phyloP scores from a whole-genome alignment of 1,140 invertebrate species.

The Diprion similis region DNA sequence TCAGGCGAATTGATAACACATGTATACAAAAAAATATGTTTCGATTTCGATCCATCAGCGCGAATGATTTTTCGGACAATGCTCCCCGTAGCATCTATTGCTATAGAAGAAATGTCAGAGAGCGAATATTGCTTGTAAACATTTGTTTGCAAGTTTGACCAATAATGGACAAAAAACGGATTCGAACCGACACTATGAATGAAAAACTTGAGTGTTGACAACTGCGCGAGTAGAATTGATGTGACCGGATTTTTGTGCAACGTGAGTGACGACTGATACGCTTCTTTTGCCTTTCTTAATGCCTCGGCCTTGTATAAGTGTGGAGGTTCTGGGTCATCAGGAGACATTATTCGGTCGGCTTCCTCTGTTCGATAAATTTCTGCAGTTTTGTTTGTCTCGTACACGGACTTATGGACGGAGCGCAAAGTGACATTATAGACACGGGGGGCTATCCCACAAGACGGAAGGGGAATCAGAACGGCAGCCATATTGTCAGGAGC shows the following conservation, averaged over 20 bases:
- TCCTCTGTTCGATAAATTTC: slow-evolving; percentile 11
- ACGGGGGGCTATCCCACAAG: too few species aligned
- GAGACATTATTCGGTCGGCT: slow-evolving; percentile 19
- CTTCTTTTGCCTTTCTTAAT: slow-evolving; percentile 20
- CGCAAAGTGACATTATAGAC: too few species aligned
- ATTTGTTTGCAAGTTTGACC: slow-evolving; percentile 24
- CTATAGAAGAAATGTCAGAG: slow-evolving; percentile 8
- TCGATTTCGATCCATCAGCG: too few species aligned
- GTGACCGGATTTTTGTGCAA: slow-evolving; percentile 25
- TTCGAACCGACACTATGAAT: slow-evolving; percentile 23
- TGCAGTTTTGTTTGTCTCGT: background rate
- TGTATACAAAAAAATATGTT: slow-evolving; percentile 23
- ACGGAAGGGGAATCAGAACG: too few species aligned
- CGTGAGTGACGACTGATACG: slow-evolving; percentile 15
- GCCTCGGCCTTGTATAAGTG: slow-evolving; percentile 15
- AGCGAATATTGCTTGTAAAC: slow-evolving; percentile 19
- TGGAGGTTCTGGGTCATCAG: slow-evolving; percentile 23
- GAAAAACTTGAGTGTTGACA: slow-evolving; percentile 1
- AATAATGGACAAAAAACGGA: slow-evolving; percentile 27
- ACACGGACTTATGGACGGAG: too few species aligned
- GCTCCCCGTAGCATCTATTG: slow-evolving; percentile 26
- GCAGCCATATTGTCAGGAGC: too few species aligned
- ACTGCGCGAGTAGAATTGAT: slow-evolving; percentile 24
- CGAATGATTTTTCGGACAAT: slow-evolving; percentile 21
- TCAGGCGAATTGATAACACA: slow-evolving; percentile 9